These are phyloP conservation scores for Nemotelus pantherinus DNA, from an alignment of 2,888 invertebrate genomes.

Conservation along the genomic window DNA sequence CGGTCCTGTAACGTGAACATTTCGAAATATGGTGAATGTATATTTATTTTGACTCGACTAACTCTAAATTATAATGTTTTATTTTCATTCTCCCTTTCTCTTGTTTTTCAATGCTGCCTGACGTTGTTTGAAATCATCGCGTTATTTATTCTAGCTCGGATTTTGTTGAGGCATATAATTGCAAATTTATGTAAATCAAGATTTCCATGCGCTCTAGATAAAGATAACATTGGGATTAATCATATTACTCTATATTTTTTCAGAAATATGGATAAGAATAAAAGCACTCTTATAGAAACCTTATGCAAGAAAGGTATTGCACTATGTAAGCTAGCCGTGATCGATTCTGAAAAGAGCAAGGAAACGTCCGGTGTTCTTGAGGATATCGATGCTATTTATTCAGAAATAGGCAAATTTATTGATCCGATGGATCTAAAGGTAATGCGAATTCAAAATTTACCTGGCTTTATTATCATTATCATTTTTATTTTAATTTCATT, in stretches of 20 bases:
- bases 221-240: too few species aligned
- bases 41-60: too few species aligned
- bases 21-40: too few species aligned
- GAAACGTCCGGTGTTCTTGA: slow-evolving; percentile 64
- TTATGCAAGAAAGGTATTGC: slow-evolving; percentile 80
- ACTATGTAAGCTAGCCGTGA: slow-evolving; percentile 71
- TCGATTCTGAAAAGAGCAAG: slow-evolving; percentile 58
- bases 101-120: too few species aligned
- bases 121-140: too few species aligned
- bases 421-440: slow-evolving; percentile 84
- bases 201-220: too few species aligned
- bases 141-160: too few species aligned
- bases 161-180: too few species aligned
- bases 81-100: too few species aligned
- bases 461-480: not conserved
- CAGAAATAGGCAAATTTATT: slow-evolving; percentile 81
- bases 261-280: slow-evolving; percentile 87
- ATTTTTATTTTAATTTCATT: not conserved
- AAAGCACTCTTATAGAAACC: slow-evolving; percentile 81
- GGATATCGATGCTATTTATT: slow-evolving; percentile 72
- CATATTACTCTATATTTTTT: not conserved
- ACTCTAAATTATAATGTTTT: too few species aligned
- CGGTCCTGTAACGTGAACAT: too few species aligned
- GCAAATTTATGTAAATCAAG: too few species aligned
- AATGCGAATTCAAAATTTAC: not conserved